Conservation (phyloP, 2,113 vertebrate species). For the Copsychus sechellarum region DNA sequence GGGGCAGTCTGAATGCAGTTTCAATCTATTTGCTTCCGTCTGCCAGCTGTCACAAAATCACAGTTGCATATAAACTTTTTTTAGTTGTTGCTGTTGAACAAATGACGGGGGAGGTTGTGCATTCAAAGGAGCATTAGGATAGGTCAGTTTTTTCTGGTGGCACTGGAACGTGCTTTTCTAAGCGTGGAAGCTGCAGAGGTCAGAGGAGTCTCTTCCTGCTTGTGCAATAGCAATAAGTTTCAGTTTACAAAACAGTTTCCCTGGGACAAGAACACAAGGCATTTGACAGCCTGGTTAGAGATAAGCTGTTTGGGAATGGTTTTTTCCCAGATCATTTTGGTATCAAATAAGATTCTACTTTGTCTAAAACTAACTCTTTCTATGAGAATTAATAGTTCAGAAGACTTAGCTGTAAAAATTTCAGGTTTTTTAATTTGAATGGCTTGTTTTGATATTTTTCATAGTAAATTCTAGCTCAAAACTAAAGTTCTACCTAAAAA, state of each 20-base stretch:
- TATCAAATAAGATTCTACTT: background rate
- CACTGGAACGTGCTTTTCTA: background rate
- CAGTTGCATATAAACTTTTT: background rate
- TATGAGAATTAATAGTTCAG: background rate
- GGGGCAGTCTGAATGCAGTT: background rate
- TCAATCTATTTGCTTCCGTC: background rate
- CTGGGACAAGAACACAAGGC: background rate
- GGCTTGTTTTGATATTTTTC: background rate
- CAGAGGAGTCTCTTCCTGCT: constrained; percentile 21
- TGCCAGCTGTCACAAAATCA: background rate
- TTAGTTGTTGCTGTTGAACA: fast-evolving
- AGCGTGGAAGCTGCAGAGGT: background rate
- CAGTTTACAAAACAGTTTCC: constrained; percentile 35
- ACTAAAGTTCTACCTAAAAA: background rate
- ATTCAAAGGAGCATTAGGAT: background rate
- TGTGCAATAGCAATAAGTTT: constrained; percentile 2
- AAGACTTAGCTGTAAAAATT: background rate
- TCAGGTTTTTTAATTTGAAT: background rate
- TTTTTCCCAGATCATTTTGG: background rate
- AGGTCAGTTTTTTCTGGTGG: background rate
- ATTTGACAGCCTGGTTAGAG: background rate
- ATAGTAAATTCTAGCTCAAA: background rate
- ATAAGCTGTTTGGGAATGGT: background rate
- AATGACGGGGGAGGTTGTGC: background rate
- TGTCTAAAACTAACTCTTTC: background rate